Percentiles rank a stretch among this genome's conserved stretches.
These are phyloP conservation scores for Harpalus rubripes DNA, from an alignment of 2,888 invertebrate genomes.

Conservation along the genomic window DNA sequence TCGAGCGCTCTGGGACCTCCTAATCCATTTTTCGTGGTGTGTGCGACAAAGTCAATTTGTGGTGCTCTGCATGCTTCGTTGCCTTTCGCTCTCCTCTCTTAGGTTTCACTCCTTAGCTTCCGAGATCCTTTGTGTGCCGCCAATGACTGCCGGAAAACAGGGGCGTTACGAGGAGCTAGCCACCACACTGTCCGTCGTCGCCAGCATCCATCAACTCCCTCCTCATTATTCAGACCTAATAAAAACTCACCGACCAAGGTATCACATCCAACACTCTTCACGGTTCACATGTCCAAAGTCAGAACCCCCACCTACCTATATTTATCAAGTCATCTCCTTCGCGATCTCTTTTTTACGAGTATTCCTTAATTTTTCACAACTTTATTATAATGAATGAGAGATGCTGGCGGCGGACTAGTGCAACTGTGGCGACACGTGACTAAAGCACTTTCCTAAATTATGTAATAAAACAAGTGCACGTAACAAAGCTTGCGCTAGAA, in stretches of 20 bases:
- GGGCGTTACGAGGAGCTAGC: slow-evolving; percentile 63
- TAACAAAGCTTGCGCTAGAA: too few species aligned
- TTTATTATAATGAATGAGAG: too few species aligned
- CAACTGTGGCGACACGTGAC: too few species aligned
- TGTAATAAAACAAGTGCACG: too few species aligned
- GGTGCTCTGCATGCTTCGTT: slow-evolving; percentile 64
- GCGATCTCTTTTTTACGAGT: too few species aligned
- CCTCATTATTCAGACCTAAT: slow-evolving; percentile 1
- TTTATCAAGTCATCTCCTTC: too few species aligned
- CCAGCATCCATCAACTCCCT: slow-evolving; percentile 54
- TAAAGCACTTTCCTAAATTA: too few species aligned
- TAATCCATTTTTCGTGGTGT: slow-evolving; percentile 66
- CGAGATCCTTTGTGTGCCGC: slow-evolving; percentile 3
- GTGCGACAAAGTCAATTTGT: slow-evolving; percentile 65
- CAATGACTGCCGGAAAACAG: slow-evolving; percentile 28
- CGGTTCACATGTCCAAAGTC: background rate
- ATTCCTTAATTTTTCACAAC: too few species aligned
- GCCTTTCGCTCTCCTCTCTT: slow-evolving; percentile 54
- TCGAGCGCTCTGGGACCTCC: slow-evolving; percentile 58
- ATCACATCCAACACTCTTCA: background rate
- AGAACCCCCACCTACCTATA: too few species aligned
- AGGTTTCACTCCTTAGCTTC: background rate
- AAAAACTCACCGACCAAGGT: background rate
- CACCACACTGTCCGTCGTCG: slow-evolving; percentile 67
- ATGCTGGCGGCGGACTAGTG: too few species aligned